Conservation (phyloP, 2,113 vertebrate genomes). For the Jaculus jaculus region DNA sequence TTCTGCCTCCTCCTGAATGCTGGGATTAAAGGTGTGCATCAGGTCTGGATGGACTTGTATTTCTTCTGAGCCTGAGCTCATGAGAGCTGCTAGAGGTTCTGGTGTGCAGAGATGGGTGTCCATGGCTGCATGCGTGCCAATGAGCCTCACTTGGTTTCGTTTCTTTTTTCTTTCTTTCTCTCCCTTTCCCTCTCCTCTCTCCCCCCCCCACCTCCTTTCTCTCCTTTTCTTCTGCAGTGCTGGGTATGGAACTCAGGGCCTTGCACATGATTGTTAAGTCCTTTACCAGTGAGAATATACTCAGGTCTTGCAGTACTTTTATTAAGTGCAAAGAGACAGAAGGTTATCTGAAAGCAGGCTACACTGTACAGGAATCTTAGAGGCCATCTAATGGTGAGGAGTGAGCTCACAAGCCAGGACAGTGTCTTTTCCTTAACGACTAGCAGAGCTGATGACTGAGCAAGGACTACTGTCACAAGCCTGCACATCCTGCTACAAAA, state of each 20-base stretch:
- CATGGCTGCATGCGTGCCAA: not conserved
- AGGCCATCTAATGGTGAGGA: not conserved
- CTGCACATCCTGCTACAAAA: not conserved
- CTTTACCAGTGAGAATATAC: not conserved
- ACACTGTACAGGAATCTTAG: not conserved
- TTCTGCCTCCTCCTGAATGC: too few relatives aligned
- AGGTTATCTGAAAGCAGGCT: not conserved
- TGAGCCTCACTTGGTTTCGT: not conserved
- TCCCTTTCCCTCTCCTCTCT: too few relatives aligned
- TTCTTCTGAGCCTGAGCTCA: not conserved
- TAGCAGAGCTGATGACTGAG: not conserved
- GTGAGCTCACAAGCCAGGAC: not conserved
- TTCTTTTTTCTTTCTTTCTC: too few relatives aligned
- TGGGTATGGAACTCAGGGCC: not conserved
- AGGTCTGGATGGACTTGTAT: too few relatives aligned
- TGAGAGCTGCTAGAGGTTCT: not conserved
- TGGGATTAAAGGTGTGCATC: too few relatives aligned
- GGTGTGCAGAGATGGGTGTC: not conserved
- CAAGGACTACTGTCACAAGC: not conserved
- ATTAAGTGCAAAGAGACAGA: not conserved
- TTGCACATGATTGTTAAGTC: not conserved
- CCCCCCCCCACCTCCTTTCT: too few relatives aligned
- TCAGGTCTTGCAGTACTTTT: not conserved
- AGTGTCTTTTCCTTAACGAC: not conserved
- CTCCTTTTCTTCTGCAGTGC: not conserved